phyloP scores from a whole-genome alignment of 2,888 invertebrate species.

The Biston betularia region DNA sequence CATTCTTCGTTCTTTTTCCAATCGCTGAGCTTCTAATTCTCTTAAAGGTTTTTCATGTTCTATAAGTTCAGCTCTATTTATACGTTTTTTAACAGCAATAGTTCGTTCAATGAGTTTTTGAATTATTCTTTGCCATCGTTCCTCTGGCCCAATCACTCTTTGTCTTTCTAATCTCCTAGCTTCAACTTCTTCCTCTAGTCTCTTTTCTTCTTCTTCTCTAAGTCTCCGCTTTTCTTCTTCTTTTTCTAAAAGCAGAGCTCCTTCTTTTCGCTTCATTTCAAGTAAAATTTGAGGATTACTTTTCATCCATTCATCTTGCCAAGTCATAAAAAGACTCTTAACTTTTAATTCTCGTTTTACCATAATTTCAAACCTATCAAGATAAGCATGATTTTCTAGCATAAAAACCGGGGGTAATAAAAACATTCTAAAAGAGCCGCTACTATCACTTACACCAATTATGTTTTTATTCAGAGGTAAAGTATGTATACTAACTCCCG shows the following conservation, averaged over 20 bases:
- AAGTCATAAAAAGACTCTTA: constrained; percentile 80
- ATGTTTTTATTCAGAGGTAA: constrained; percentile 85
- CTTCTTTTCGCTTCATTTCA: constrained; percentile 75
- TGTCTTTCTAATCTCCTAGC: constrained; percentile 72
- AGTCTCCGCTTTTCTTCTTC: constrained; percentile 72
- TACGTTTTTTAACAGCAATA: constrained; percentile 87
- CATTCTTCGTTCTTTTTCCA: constrained; percentile 86
- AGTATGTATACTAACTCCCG: constrained; percentile 87
- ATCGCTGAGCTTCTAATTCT: constrained; percentile 85
- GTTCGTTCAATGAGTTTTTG: constrained; percentile 88
- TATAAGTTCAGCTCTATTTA: constrained; percentile 86
- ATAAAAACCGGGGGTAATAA: constrained; percentile 85
- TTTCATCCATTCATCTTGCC: constrained; percentile 88
- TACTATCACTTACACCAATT: constrained; percentile 89
- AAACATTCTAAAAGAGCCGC: constrained; percentile 89
- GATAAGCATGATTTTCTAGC: constrained; percentile 72
- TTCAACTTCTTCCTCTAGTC: constrained; percentile 81
- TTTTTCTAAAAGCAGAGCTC: constrained; percentile 73
- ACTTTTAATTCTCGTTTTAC: constrained; percentile 83
- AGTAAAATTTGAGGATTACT: constrained; percentile 70
- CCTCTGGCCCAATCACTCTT: constrained; percentile 76
- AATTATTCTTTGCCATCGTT: constrained; percentile 88
- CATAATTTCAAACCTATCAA: constrained; percentile 73
- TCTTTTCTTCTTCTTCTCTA: constrained; percentile 76
- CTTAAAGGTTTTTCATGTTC: constrained; percentile 87